Percentiles rank a stretch among this genome's conserved stretches.
phyloP scores from a whole-genome alignment of 2,888 invertebrate genomes.

The Tanypteryx hageni region DNA sequence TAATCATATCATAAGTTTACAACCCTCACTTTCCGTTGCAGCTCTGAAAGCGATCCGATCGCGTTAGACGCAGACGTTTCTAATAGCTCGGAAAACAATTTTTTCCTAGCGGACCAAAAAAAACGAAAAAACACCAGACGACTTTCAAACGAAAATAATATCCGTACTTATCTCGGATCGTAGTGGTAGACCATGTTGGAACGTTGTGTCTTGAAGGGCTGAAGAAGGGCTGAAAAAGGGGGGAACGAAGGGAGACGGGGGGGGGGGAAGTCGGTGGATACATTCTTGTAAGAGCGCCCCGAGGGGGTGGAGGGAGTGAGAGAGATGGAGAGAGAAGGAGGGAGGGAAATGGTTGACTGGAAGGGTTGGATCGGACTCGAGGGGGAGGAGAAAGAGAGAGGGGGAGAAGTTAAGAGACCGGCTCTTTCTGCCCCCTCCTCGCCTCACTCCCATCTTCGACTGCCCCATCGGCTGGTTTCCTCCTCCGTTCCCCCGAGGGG shows the following conservation, averaged over 20 bases:
- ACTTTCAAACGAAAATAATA: constrained; percentile 32
- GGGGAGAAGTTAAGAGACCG: constrained; percentile 21
- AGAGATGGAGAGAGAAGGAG: not conserved
- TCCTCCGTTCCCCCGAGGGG: constrained; percentile 33
- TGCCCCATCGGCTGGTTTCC: constrained; percentile 50
- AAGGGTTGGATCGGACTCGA: constrained; percentile 24
- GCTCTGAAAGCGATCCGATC: not conserved
- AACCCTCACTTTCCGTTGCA: not conserved
- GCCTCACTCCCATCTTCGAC: constrained; percentile 35
- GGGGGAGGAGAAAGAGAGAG: not conserved
- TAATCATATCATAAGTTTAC: not conserved
- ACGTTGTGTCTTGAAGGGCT: constrained; percentile 33
- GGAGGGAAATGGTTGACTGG: constrained; percentile 20
- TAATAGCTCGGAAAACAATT: constrained; percentile 14
- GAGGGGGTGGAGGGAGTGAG: not conserved
- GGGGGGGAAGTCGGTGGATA: not conserved
- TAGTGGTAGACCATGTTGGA: constrained; percentile 62
- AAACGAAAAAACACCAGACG: constrained; percentile 1
- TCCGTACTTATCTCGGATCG: constrained; percentile 27
- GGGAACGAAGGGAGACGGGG: not conserved
- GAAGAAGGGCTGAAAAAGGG: not conserved
- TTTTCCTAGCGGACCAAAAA: not conserved
- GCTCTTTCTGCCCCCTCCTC: not conserved
- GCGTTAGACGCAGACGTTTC: not conserved
- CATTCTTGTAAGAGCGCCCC: constrained; percentile 50